Evolutionary conservation across 2,113 vertebrate species (phyloP).

Genomic region (Calidris pygmaea): DNA sequence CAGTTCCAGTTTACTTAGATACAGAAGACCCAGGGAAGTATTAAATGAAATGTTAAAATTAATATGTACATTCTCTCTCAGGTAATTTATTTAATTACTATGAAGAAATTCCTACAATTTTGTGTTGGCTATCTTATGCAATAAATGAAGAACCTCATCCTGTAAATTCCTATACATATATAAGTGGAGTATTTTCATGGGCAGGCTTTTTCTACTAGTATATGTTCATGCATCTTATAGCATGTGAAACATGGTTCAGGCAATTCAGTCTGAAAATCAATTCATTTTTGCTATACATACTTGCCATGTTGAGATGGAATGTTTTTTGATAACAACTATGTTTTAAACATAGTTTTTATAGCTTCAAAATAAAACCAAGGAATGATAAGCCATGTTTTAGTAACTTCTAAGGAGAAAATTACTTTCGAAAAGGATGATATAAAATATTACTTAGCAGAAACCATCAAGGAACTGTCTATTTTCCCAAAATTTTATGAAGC

Average conservation of each 20-base stretch:
- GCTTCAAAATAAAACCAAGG: neutral
- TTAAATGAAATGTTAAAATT: neutral
- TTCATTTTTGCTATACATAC: neutral
- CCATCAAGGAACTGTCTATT: neutral
- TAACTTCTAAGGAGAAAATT: neutral
- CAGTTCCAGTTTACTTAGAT: neutral
- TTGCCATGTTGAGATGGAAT: neutral
- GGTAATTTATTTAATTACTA: neutral
- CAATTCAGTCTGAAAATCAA: neutral
- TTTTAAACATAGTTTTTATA: neutral
- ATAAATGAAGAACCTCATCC: neutral
- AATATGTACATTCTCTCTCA: neutral
- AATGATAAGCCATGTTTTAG: neutral
- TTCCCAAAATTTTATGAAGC: neutral
- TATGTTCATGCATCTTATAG: neutral
- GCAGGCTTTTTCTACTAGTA: neutral
- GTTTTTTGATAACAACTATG: neutral
- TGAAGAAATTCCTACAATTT: neutral
- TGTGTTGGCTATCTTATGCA: neutral
- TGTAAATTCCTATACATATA: neutral
- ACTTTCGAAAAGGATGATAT: neutral
- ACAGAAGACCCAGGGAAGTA: neutral
- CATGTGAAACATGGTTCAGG: neutral
- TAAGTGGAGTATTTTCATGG: neutral
- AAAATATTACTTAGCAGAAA: neutral